A percentile compares a stretch with the other conserved stretches of the same genome.
Evolutionary conservation across 1,140 invertebrate species (phyloP).

Genomic region (Chrysomallon squamiferum): DNA sequence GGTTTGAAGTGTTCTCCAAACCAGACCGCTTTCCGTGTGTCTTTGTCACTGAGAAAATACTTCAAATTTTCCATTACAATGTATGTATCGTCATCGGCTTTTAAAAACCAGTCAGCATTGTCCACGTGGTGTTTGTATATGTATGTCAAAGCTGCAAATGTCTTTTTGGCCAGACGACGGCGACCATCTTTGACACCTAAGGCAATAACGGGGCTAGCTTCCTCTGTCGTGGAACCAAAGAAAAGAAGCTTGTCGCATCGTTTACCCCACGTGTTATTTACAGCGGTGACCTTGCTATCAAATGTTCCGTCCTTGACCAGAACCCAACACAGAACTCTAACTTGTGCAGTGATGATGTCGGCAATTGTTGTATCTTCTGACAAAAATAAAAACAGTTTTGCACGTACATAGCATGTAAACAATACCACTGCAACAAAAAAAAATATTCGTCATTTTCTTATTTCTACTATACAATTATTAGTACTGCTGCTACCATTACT

Average conservation of each 20-base stretch:
- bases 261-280: conserved; percentile 94
- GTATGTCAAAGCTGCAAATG: conserved; percentile 64
- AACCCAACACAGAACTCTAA: conserved; percentile 87
- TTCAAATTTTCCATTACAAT: conserved; percentile 66
- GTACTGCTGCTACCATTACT: no score
- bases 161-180: conserved; percentile 26
- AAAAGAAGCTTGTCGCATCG: conserved; percentile 89
- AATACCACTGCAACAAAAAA: no score
- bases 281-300: conserved; percentile 85
- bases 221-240: conserved; percentile 27
- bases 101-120: conserved; percentile 85
- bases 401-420: background rate
- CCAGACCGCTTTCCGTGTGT: conserved; percentile 30
- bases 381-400: background rate
- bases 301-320: conserved; percentile 91
- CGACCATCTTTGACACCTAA: conserved; percentile 23
- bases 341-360: background rate
- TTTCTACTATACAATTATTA: no score
- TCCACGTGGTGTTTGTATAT: conserved; percentile 69
- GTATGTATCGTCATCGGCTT: conserved; percentile 93
- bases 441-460: no score
- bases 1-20: conserved; percentile 56
- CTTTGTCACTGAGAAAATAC: conserved; percentile 45
- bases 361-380: background rate
- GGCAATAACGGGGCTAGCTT: conserved; percentile 48